Base-by-base conservation (phyloP, 2,797 vertebrate genomes). In the Mus caroli region DNA sequence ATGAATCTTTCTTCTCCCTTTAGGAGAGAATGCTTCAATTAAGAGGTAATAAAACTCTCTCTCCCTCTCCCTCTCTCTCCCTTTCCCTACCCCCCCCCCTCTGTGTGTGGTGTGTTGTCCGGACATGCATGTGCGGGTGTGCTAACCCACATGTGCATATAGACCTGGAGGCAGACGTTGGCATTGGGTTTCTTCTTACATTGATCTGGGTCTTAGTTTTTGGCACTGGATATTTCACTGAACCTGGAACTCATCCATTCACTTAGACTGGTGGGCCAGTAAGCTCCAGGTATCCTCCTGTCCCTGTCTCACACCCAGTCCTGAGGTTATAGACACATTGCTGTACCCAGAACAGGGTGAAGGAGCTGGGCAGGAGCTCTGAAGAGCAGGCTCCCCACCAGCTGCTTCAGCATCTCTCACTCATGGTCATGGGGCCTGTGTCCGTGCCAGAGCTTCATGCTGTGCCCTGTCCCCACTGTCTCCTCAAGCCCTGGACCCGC, bases 401-500 rank as follows among this genome's bases (percentile, higher is more conserved):
- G 83, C 40, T 40, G n/a, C 85, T 56, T n/a, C n/a, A 28, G 22
- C 28, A 13, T 2, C 1, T 19, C 26, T 26, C 58, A 4, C 31
- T 62, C 6, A 0, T 20, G 7, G 3, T 43, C 77, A 0, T 9
- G 7, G 71, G 54, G 28, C n/a, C 64, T 2, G 19, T 0, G 0
- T 80, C 22, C 9, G 4, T 62, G 17, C 84, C 12, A 0, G 54
- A 26, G 19, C 58, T 52, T 52, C n/a, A 24, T 60, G 1, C 2
- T 4, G 15, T 20, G 12, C 37, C 58, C 34, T 22, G 40, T 58
- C 26, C 75, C 17, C 7, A 10, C 4, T 3, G 11, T 40, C 19
- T 58, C 52, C 50, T 28, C 0, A 0, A 37, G 28, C 43, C 24
- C 14, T n/a, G 20, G 1, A n/a, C 20, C 0, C 2, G 0, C 19